Evolutionary conservation across 2,113 vertebrate genomes (phyloP).

Genomic region (Argyrosomus japonicus): DNA sequence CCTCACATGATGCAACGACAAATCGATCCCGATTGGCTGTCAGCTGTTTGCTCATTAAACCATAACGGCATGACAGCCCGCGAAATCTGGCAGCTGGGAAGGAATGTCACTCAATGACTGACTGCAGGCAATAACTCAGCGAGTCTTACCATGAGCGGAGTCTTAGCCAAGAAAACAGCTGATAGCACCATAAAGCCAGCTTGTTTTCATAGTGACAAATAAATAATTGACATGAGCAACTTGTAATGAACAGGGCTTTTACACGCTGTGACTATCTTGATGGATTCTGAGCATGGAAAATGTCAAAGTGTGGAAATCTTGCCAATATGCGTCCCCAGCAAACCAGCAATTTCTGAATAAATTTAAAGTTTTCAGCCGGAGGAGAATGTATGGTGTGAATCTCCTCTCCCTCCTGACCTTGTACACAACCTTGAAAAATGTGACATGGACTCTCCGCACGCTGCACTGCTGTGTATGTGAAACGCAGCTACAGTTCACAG

Average conservation of each 20-base stretch:
- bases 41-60: slow-evolving; percentile 62
- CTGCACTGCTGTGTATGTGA: slow-evolving; percentile 13
- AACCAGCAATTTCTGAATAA: background rate
- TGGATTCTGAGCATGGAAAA: background rate
- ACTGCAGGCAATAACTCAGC: slow-evolving; percentile 39
- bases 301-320: background rate
- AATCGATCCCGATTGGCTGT: slow-evolving; percentile 55
- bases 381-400: background rate
- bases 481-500: slow-evolving; percentile 46
- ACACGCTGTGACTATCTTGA: background rate
- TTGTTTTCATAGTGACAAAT: slow-evolving; percentile 41
- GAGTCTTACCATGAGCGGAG: slow-evolving; percentile 23
- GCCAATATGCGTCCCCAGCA: background rate
- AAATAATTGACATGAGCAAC: slow-evolving; percentile 27
- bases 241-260: slow-evolving; percentile 23
- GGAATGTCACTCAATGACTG: slow-evolving; percentile 38
- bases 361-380: background rate
- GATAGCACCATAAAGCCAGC: slow-evolving; percentile 27
- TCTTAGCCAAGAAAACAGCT: slow-evolving; percentile 55
- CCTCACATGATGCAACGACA: slow-evolving; percentile 24
- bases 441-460: slow-evolving; percentile 5
- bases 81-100: slow-evolving; percentile 47
- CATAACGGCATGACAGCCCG: slow-evolving; percentile 26
- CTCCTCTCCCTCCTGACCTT: background rate
- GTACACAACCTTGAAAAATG: slow-evolving; percentile 44